Conservation (phyloP, 2,113 vertebrate genomes). For the Heterocephalus glaber region DNA sequence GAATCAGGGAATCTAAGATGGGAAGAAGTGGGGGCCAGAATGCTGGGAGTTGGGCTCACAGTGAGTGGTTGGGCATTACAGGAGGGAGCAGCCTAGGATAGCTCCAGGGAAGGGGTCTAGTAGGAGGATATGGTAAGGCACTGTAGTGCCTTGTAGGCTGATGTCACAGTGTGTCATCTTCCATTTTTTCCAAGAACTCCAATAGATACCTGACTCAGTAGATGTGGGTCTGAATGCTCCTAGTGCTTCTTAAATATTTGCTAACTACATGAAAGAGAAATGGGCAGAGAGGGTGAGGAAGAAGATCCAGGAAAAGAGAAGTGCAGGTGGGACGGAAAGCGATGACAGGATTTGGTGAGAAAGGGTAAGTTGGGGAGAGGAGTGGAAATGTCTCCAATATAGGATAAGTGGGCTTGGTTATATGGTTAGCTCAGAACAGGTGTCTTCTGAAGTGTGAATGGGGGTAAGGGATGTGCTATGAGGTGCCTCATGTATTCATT, state of each 20-base stretch:
- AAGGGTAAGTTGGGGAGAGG: not conserved
- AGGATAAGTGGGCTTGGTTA: not conserved
- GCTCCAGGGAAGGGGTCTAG: not conserved
- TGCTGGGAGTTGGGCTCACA: not conserved
- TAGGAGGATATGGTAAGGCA: not conserved
- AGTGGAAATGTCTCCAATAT: not conserved
- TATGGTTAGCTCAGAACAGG: not conserved
- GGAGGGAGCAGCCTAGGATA: not conserved
- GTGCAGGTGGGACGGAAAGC: not conserved
- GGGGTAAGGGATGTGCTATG: not conserved
- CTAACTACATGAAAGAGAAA: conserved; percentile 9
- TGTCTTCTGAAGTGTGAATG: conserved; percentile 8
- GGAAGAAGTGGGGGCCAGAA: not conserved
- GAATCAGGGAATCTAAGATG: not conserved
- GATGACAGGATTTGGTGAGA: not conserved
- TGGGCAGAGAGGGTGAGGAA: not conserved
- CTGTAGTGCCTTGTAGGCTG: not conserved
- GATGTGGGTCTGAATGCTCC: not conserved
- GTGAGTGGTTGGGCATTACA: not conserved
- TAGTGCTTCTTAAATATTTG: not conserved
- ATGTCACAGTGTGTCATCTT: not conserved
- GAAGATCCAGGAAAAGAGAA: conserved; percentile 12
- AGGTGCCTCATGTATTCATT: not conserved
- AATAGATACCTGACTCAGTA: not conserved
- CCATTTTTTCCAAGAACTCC: not conserved